These are phyloP conservation scores for Spodoptera exigua DNA, from an alignment of 2,888 invertebrate genomes.

Conservation along the genomic window DNA sequence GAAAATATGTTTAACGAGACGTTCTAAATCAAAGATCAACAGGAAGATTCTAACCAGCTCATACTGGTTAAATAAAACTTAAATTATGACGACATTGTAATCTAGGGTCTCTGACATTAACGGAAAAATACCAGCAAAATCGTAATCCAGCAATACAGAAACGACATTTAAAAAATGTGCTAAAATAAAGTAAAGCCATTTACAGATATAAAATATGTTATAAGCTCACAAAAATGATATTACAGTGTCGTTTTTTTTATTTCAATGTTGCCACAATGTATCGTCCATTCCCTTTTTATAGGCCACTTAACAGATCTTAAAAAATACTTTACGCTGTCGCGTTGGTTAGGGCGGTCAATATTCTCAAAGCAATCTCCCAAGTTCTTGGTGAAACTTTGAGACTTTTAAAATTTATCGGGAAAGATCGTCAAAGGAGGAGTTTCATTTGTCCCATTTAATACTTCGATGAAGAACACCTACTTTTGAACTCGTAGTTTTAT, in stretches of 20 bases:
- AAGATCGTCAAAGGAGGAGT: conserved; percentile 10
- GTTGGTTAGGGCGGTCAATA: neutral
- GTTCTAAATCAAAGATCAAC: conserved; percentile 28
- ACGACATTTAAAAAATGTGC: conserved; percentile 18
- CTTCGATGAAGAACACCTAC: conserved; percentile 11
- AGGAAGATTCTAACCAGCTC: neutral
- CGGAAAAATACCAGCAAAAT: neutral
- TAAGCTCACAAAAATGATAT: conserved; percentile 14
- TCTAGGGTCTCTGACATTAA: too few species aligned
- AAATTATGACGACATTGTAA: neutral
- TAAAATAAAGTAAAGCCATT: conserved; percentile 11
- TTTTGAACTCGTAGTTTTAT: conserved; percentile 24
- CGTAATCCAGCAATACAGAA: conserved; percentile 7
- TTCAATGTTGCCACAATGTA: conserved; percentile 4
- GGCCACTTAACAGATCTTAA: conserved; percentile 23
- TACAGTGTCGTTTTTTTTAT: conserved; percentile 3
- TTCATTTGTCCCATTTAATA: conserved; percentile 19
- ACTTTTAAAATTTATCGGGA: conserved; percentile 15
- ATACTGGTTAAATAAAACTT: neutral
- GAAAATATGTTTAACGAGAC: conserved; percentile 26
- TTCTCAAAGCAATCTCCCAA: neutral
- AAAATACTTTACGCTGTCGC: conserved; percentile 13
- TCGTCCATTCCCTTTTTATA: conserved; percentile 11
- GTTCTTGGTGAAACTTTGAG: conserved; percentile 1
- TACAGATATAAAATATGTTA: conserved; percentile 19